phyloP scores from a whole-genome alignment of 1,140 invertebrate genomes.

The Argopecten irradians region DNA sequence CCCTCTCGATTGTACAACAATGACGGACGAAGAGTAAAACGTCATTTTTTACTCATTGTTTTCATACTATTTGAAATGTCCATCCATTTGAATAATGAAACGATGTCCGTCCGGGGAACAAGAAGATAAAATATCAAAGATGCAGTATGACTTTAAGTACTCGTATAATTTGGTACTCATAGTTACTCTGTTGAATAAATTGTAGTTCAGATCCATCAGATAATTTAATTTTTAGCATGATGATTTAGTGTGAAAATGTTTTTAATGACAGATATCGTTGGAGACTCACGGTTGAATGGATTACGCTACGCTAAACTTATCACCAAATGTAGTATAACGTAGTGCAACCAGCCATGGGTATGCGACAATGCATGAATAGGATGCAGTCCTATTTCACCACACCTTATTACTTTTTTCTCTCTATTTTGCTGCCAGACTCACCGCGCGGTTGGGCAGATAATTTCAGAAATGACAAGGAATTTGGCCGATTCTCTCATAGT shows the following conservation, averaged over 20 bases:
- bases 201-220: no score
- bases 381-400: background rate
- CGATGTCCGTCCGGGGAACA: no score
- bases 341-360: background rate
- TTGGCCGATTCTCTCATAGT: slow-evolving; percentile 75
- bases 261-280: background rate
- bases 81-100: no score
- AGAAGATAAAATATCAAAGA: no score
- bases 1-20: no score
- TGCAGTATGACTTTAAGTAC: no score
- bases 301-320: background rate
- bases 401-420: background rate
- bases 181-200: no score
- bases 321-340: background rate
- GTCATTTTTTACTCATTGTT: no score
- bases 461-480: slow-evolving; percentile 70
- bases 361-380: background rate
- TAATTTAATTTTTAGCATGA: no score
- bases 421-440: slow-evolving; percentile 61
- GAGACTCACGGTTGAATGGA: background rate
- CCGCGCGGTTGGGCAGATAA: slow-evolving; percentile 70
- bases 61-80: no score
- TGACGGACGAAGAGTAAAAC: no score
- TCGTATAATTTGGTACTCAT: no score
- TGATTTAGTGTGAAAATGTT: background rate